Evolutionary conservation across 2,113 vertebrate species (phyloP), one percentile per base, ranked within the genome.

Genomic region (Peromyscus polionotus): DNA sequence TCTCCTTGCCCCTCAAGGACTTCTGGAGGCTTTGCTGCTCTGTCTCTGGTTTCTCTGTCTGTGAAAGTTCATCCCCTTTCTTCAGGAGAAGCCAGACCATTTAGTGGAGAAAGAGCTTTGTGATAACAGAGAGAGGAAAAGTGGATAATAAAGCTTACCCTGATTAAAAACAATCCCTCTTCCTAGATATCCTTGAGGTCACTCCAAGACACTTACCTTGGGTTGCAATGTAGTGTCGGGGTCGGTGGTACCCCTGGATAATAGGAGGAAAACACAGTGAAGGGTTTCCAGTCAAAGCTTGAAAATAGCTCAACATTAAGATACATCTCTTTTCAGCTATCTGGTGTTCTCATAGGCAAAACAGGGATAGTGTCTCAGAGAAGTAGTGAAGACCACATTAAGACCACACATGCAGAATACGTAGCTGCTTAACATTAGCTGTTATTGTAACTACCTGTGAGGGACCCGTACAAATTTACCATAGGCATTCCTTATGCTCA

Each of bases 191-290:
- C 28, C 73, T 48, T 70, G 48, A 45, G 31, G 28, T 39, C 33
- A 63, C 42, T 54, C 7, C 20, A 8, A 72, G 31, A 39, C 19
- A 85, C 45, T 99, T 98, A 99, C 99, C 99, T 99, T 99, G 99
- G 75, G 99, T 99, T 88, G 99, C 99, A 57, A 99, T 99, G 98
- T 99, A 99, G 95, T 99, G 99, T 48, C 99, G 99, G 96, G 99
- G 99, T 13, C 99, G 98, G 96, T 99, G 99, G 92, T 99, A 99
- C 0, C 99, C 99, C 99, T 99, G 96, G 36, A 94, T 83, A 88
- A 95, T 9, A 97, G 51, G 92, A 81, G 13, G 67, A 97, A 98
- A 90, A 90, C 92, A 11, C n/a, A 1, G 6, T 85, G 48, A 97
- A 14, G 17, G 20, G 45, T 73, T 26, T 83, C 42, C 48, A 12